Conservation (phyloP, 1,140 invertebrate species). For the Pogonomyrmex californicus region DNA sequence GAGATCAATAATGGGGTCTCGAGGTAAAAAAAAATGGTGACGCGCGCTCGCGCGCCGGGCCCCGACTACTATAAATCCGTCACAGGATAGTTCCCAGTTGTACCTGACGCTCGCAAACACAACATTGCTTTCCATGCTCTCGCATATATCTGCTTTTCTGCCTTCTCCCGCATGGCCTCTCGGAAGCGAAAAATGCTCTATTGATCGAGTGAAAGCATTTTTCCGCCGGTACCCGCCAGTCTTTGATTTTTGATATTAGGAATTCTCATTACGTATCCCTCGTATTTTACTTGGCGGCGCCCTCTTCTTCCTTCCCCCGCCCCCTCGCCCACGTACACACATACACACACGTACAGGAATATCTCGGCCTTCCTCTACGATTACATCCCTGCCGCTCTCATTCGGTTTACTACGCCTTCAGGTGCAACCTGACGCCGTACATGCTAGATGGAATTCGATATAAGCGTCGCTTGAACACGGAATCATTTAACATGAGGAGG, state of each 20-base stretch:
- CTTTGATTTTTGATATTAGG: conserved; percentile 60
- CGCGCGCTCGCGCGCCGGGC: conserved; percentile 3
- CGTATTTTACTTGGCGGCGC: conserved; percentile 58
- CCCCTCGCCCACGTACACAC: neutral
- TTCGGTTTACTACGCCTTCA: conserved; percentile 62
- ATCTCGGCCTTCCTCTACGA: conserved; percentile 41
- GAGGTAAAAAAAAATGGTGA: conserved; percentile 21
- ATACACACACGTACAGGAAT: neutral
- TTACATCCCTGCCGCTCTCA: conserved; percentile 52
- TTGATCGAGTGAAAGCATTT: conserved; percentile 40
- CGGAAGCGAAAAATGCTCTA: conserved; percentile 26
- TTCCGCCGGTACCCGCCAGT: neutral
- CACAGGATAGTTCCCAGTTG: conserved; percentile 55
- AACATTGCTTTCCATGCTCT: conserved; percentile 52
- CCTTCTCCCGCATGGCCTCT: neutral
- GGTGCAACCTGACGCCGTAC: conserved; percentile 63
- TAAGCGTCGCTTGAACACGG: conserved; percentile 63
- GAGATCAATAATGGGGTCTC: conserved; percentile 39
- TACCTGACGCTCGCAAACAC: conserved; percentile 52
- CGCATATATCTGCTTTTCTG: conserved; percentile 31
- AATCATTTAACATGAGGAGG: conserved; percentile 56
- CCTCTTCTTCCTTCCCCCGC: neutral
- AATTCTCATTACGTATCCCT: conserved; percentile 58
- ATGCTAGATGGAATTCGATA: conserved; percentile 64
- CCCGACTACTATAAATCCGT: conserved; percentile 54